Evolutionary conservation across 2,888 invertebrate genomes (phyloP), one percentile per base, ranked within the genome.

Genomic region (Phyllotreta cruciferae): DNA sequence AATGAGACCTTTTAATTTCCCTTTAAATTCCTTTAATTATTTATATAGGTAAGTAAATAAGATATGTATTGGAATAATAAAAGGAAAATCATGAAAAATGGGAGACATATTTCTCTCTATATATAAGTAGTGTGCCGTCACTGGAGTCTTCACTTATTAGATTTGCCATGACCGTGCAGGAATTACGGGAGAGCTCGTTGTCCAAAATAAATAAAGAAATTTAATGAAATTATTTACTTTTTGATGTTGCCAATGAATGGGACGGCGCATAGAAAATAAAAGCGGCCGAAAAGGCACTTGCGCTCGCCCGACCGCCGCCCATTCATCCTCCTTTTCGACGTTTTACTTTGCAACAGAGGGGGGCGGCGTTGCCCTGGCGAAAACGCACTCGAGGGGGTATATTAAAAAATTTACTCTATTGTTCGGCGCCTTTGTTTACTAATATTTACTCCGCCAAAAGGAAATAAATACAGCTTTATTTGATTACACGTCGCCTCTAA

Each of bases 201-300:
- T 68, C 69, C 53, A 66, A 66, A 67, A 64, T 68, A 63, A 68
- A 69, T 70, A 71, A 70, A 68, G 64, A 67, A 56, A 64, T 64
- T 61, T 70, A 70, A 70, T 72, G 69, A 72, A 70, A 71, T 73
- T 71, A 73, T 70, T 72, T 69, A 72, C 69, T 70, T 69, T 69
- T 71, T 70, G 72, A 72, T 72, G 71, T 72, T 63, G 66, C 63
- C 66, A 66, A 72, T 73, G 73, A 73, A 73, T 73, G 70, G 71
- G 66, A 24, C 55, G 36, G 63, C 57, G 60, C 42, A 64, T 64
- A 56, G 56, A 61, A 42, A 63, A 63, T 66, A 63, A 66, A 63
- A 66, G 24, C 24, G 24, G 64, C 62, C 35, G 3, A 49, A 9
- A 49, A 49, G 49, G 14, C 11, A 24, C 39, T 39, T 56, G 62